phyloP scores from a whole-genome alignment of 1,140 invertebrate genomes.

The Camponotus floridanus region DNA sequence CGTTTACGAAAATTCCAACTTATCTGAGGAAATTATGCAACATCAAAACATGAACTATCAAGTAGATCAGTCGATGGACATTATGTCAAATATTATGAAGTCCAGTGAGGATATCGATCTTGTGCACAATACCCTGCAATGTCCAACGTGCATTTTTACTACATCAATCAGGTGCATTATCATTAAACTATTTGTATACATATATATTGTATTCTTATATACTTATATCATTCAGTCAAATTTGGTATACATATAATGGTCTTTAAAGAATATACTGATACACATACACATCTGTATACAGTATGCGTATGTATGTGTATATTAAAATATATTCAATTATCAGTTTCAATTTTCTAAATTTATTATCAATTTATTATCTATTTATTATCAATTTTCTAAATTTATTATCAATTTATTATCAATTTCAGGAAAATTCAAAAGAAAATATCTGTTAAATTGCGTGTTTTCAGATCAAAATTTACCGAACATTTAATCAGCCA shows the following conservation, averaged over 20 bases:
- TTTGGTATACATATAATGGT: neutral
- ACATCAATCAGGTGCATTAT: conserved; percentile 71
- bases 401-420: neutral
- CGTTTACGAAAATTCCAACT: conserved; percentile 61
- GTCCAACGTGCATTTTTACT: conserved; percentile 71
- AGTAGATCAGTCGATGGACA: conserved; percentile 7
- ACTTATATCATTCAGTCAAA: no score
- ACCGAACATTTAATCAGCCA: conserved; percentile 69
- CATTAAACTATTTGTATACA: neutral
- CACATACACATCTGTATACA: no score
- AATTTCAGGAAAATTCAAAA: neutral
- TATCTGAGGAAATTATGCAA: neutral
- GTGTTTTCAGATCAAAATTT: conserved; percentile 71
- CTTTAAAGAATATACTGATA: neutral
- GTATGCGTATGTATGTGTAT: no score
- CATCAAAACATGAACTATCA: neutral
- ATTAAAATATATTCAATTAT: neutral
- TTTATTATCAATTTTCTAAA: no score
- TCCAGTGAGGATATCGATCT: conserved; percentile 18
- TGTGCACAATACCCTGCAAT: conserved; percentile 56
- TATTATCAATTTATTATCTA: no score
- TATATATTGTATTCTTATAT: neutral
- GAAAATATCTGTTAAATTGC: conserved; percentile 6
- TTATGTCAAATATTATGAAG: conserved; percentile 55
- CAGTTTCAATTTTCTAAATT: no score